Evolutionary conservation across 1,140 invertebrate genomes (phyloP).

Genomic region (Leguminivora glycinivorella): DNA sequence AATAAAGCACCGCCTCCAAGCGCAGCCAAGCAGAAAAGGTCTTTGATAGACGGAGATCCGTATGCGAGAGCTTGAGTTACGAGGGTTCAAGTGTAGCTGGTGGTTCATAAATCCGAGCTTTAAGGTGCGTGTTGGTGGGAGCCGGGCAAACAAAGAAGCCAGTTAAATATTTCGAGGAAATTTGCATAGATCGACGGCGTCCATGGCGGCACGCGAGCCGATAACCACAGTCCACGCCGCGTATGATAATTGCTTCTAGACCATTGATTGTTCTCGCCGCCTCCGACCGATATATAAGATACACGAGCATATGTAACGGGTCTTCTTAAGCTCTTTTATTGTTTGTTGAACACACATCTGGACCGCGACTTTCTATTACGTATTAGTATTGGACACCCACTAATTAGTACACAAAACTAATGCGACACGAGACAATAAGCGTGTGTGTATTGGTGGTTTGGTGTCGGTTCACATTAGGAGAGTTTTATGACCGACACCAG

Average conservation of each 20-base stretch:
- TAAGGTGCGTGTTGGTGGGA: constrained; percentile 55
- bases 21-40: neutral
- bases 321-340: constrained; percentile 63
- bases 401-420: constrained; percentile 76
- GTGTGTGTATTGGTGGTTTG: constrained; percentile 54
- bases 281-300: constrained; percentile 63
- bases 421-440: constrained; percentile 67
- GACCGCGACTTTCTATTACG: constrained; percentile 71
- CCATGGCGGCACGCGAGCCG: constrained; percentile 61
- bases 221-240: constrained; percentile 32
- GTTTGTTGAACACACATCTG: constrained; percentile 74
- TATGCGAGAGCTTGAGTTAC: constrained; percentile 29
- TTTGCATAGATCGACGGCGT: constrained; percentile 76
- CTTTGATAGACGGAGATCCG: constrained; percentile 3
- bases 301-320: constrained; percentile 61
- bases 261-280: constrained; percentile 38
- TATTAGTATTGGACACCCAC: constrained; percentile 75
- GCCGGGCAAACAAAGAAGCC: constrained; percentile 54
- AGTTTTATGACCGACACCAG: constrained; percentile 38
- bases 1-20: constrained; percentile 25
- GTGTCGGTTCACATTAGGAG: constrained; percentile 58
- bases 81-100: constrained; percentile 40
- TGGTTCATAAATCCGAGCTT: constrained; percentile 46
- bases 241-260: constrained; percentile 41
- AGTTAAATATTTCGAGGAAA: constrained; percentile 74